Percentiles rank a stretch among this genome's conserved stretches.
phyloP scores from a whole-genome alignment of 2,888 invertebrate species.

The Campoletis raptor region DNA sequence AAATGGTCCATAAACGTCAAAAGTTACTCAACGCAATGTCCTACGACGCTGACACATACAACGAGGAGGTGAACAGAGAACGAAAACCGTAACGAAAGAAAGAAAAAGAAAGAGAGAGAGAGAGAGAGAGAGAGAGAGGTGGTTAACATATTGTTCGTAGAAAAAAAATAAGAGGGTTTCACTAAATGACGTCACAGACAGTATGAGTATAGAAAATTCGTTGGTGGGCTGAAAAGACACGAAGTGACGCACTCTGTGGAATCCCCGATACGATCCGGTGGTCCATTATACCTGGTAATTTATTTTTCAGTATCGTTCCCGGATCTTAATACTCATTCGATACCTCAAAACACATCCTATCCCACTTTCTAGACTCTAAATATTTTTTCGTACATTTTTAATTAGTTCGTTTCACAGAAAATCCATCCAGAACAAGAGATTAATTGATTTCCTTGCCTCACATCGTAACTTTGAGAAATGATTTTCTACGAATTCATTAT shows the following conservation, averaged over 20 bases:
- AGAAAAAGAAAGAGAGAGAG: not conserved
- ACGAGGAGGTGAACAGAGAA: constrained; percentile 3
- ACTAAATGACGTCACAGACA: not conserved
- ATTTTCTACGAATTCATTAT: too few relatives aligned
- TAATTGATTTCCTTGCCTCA: too few relatives aligned
- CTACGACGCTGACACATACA: constrained; percentile 21
- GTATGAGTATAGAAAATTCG: constrained; percentile 38
- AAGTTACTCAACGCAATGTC: constrained; percentile 17
- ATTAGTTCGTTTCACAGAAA: not conserved
- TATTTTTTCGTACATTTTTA: not conserved
- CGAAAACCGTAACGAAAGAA: constrained; percentile 10
- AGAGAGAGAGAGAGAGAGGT: not conserved
- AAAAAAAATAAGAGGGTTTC: constrained; percentile 42
- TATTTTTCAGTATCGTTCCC: constrained; percentile 44
- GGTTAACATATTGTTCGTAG: constrained; percentile 46
- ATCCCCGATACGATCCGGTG: constrained; percentile 56
- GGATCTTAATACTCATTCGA: constrained; percentile 14
- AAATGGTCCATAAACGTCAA: constrained; percentile 44
- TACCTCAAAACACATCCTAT: constrained; percentile 2
- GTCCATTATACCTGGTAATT: constrained; percentile 60
- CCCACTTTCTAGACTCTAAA: not conserved
- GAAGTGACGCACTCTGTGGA: constrained; percentile 59
- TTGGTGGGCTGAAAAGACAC: constrained; percentile 52
- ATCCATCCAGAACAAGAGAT: too few relatives aligned
- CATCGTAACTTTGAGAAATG: too few relatives aligned